phyloP scores from a whole-genome alignment of 2,888 invertebrate genomes.

The Drosophila rellima region DNA sequence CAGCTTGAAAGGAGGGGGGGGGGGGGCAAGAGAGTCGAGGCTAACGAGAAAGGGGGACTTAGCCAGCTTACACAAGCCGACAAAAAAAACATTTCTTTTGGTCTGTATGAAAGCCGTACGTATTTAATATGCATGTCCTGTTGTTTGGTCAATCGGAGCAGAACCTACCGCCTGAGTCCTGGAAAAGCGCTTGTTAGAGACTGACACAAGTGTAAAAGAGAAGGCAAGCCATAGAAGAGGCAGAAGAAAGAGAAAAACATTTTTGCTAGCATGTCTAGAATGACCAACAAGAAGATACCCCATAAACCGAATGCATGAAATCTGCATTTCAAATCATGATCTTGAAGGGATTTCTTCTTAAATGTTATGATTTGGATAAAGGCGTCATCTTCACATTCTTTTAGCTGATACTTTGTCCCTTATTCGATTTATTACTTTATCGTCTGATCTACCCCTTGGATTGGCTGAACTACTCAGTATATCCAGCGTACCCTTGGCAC shows the following conservation, averaged over 20 bases:
- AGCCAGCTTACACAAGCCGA: slow-evolving; percentile 24
- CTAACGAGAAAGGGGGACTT: not conserved
- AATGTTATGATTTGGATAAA: not conserved
- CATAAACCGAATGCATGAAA: not conserved
- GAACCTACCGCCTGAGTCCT: slow-evolving; percentile 58
- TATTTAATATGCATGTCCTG: slow-evolving; percentile 75
- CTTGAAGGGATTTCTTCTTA: not conserved
- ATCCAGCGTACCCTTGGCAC: slow-evolving; percentile 54
- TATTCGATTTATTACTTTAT: too few relatives aligned
- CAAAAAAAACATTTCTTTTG: slow-evolving; percentile 8
- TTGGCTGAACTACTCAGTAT: not conserved
- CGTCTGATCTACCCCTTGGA: slow-evolving; percentile 6
- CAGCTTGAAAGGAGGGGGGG: not conserved
- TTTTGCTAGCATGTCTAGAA: slow-evolving; percentile 4
- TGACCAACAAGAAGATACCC: not conserved
- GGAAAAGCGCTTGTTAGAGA: slow-evolving; percentile 69
- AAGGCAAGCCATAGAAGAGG: slow-evolving; percentile 8
- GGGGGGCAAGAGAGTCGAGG: not conserved
- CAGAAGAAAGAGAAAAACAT: slow-evolving; percentile 1
- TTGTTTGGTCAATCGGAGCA: slow-evolving; percentile 78
- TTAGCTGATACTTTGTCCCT: too few relatives aligned
- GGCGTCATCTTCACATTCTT: not conserved
- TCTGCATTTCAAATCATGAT: not conserved
- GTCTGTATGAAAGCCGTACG: slow-evolving; percentile 20
- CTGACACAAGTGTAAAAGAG: slow-evolving; percentile 9